Evolutionary conservation across 2,888 invertebrate genomes (phyloP).

Genomic region (Aphodius sticticus): DNA sequence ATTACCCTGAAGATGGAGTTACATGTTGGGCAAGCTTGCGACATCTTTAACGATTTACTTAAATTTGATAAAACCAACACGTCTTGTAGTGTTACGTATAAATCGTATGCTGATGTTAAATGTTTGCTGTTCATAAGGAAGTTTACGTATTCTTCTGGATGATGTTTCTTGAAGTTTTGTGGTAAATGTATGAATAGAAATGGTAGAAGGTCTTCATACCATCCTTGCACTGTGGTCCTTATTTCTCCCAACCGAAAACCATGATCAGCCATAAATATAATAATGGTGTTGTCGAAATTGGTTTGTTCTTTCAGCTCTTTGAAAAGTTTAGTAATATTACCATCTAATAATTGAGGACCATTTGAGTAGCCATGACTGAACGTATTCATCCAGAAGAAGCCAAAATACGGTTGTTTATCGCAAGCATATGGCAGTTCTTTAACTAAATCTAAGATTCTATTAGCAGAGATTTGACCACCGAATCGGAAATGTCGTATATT

Average conservation of each 20-base stretch:
- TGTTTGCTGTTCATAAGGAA: slow-evolving; percentile 70
- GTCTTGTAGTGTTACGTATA: slow-evolving; percentile 77
- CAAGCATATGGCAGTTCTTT: background rate
- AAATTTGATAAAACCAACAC: slow-evolving; percentile 64
- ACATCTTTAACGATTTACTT: slow-evolving; percentile 47
- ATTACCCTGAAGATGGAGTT: slow-evolving; percentile 69
- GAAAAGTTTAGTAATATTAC: slow-evolving; percentile 67
- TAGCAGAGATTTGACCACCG: slow-evolving; percentile 75
- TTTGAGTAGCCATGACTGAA: slow-evolving; percentile 78
- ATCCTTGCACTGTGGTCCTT: slow-evolving; percentile 73
- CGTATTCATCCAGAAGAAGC: slow-evolving; percentile 82
- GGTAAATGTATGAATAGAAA: slow-evolving; percentile 77
- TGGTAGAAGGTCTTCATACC: slow-evolving; percentile 82
- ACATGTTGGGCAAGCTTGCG: slow-evolving; percentile 69
- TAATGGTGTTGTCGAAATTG: slow-evolving; percentile 71
- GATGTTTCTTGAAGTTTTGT: slow-evolving; percentile 64
- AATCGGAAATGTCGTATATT: slow-evolving; percentile 43
- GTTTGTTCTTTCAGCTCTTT: slow-evolving; percentile 64
- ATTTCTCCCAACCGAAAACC: slow-evolving; percentile 79
- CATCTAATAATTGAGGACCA: slow-evolving; percentile 73
- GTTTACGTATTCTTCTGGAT: slow-evolving; percentile 66
- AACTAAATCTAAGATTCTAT: background rate
- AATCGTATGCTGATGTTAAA: slow-evolving; percentile 78
- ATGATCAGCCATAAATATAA: slow-evolving; percentile 81
- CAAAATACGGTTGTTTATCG: slow-evolving; percentile 69